phyloP scores from a whole-genome alignment of 2,888 invertebrate genomes.

The Pammene fasciana region DNA sequence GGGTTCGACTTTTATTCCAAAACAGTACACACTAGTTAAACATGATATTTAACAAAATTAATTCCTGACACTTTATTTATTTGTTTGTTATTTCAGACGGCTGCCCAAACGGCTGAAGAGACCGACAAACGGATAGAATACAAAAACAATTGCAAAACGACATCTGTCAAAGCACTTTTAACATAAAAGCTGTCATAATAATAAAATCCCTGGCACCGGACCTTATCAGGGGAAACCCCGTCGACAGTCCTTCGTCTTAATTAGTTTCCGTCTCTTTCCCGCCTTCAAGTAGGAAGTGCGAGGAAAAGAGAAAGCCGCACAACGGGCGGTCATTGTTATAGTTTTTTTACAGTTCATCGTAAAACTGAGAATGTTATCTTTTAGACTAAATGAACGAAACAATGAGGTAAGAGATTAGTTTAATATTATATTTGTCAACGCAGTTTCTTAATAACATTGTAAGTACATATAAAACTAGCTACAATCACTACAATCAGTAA shows the following conservation, averaged over 20 bases:
- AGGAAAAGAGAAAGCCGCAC: background rate
- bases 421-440: background rate
- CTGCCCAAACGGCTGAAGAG: background rate
- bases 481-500: no score
- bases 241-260: background rate
- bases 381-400: slow-evolving; percentile 4
- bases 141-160: slow-evolving; percentile 10
- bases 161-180: slow-evolving; percentile 1
- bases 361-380: slow-evolving; percentile 18
- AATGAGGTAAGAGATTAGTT: slow-evolving; percentile 8
- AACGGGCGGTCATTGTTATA: slow-evolving; percentile 16
- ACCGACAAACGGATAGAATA: slow-evolving; percentile 13
- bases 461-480: no score
- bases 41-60: no score
- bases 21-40: no score
- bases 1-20: no score
- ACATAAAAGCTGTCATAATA: background rate
- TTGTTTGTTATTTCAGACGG: background rate
- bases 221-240: slow-evolving; percentile 20
- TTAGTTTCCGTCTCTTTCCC: slow-evolving; percentile 2
- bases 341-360: slow-evolving; percentile 22
- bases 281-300: background rate
- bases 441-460: background rate
- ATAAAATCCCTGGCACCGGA: background rate
- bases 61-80: background rate